Evolutionary conservation across 2,113 vertebrate species (phyloP).

Genomic region (Xiphias gladius): DNA sequence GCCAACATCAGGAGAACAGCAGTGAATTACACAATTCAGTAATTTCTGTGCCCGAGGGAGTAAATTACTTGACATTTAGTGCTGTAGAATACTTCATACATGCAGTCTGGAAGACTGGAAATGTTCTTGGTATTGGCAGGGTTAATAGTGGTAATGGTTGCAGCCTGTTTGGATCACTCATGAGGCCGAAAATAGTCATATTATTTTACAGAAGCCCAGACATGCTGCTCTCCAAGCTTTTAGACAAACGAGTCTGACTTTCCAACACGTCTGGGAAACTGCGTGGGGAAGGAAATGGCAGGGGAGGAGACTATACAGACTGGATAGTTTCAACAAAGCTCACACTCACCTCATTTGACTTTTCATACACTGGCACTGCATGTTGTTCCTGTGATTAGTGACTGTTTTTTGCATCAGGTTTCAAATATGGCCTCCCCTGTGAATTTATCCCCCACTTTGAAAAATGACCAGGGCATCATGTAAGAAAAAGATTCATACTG

Average conservation of each 20-base stretch:
- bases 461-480: slow-evolving; percentile 4
- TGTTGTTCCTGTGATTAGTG: slow-evolving; percentile 13
- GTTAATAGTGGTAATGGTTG: slow-evolving; percentile 36
- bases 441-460: not conserved
- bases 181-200: slow-evolving; percentile 58
- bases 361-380: slow-evolving; percentile 27
- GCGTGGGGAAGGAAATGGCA: slow-evolving; percentile 49
- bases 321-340: slow-evolving; percentile 53
- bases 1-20: slow-evolving; percentile 3
- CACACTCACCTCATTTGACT: slow-evolving; percentile 66
- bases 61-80: slow-evolving; percentile 1
- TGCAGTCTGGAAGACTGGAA: slow-evolving; percentile 24
- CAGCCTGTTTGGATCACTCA: slow-evolving; percentile 41
- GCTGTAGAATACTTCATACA: not conserved
- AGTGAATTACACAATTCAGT: not conserved
- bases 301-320: slow-evolving; percentile 57
- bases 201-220: slow-evolving; percentile 68
- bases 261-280: slow-evolving; percentile 65
- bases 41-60: slow-evolving; percentile 1
- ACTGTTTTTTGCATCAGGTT: not conserved
- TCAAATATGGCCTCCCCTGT: slow-evolving; percentile 26
- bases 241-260: slow-evolving; percentile 70
- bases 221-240: slow-evolving; percentile 45
- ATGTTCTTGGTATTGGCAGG: slow-evolving; percentile 45
- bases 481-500: not conserved